Evolutionary conservation across 2,888 invertebrate genomes (phyloP), one percentile per base, ranked within the genome.

Genomic region (Venusia cambrica): DNA sequence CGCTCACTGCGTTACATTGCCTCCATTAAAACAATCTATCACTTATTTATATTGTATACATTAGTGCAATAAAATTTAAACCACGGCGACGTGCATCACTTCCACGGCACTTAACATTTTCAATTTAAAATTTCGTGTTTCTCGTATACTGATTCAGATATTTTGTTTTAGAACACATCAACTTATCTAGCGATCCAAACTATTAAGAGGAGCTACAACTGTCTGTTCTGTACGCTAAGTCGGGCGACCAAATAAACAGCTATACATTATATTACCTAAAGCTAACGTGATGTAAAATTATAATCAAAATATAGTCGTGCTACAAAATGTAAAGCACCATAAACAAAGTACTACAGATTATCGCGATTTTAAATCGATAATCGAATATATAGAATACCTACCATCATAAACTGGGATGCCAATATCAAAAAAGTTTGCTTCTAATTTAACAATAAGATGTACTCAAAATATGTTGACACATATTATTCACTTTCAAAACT

Each of bases 121-220:
- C 67, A 70, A 71, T 76, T 75, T 69, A 66, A 60, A 62, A 73
- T 73, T 59, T 62, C 56, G 55, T 69, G 51, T 26, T 67, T 75
- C 61, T 85, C 87, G 87, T 87, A 87, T 87, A 87, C 87, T 76
- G 83, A 77, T 71, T 83, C 81, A 87, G 87, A 87, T 87, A 87
- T 87, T 72, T 74, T 75, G 81, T 83, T 79, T 70, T 67, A 78
- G 80, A 85, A 87, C 80, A 85, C 81, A 79, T 79, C 67, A 77
- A 79, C 79, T 79, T 81, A 83, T 46, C 80, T 83, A 80, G 59
- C 58, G 62, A 62, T 55, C 61, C 62, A 58, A 74, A 70, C 63
- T 75, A 77, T 62, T 59, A 60, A 68, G 73, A 72, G 65, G 57
- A 57, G 60, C 63, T 71, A 64, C 62, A 62, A 11, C 7, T 31